These are phyloP conservation scores for Watsonalla cultraria DNA, from an alignment of 2,888 invertebrate species.

Conservation along the genomic window DNA sequence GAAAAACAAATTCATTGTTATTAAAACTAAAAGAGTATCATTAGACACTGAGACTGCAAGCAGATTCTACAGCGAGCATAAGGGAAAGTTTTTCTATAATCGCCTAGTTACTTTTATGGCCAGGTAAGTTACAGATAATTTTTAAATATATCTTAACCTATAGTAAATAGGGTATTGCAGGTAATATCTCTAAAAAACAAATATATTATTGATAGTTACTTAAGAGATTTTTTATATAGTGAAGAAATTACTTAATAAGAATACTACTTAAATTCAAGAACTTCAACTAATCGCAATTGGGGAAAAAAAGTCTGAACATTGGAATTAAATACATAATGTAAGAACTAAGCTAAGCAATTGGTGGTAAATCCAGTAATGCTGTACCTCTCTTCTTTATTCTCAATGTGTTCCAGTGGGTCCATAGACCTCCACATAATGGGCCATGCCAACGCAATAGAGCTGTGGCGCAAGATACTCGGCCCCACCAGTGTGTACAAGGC, in stretches of 20 bases:
- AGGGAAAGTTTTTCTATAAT: constrained; percentile 89
- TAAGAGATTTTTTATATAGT: too few relatives aligned
- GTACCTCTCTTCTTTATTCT: background rate
- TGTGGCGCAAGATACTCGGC: constrained; percentile 92
- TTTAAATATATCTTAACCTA: too few relatives aligned
- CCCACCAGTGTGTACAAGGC: constrained; percentile 93
- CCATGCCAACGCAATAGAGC: constrained; percentile 84
- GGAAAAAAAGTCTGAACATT: too few relatives aligned
- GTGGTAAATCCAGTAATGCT: too few relatives aligned
- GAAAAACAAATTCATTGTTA: constrained; percentile 84
- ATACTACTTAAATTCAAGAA: too few relatives aligned
- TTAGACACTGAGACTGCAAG: constrained; percentile 82
- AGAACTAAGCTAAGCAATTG: too few relatives aligned
- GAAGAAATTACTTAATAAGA: too few relatives aligned
- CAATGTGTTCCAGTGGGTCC: constrained; percentile 84
- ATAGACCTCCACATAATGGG: constrained; percentile 89
- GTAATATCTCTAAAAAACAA: too few relatives aligned
- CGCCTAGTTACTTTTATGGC: constrained; percentile 89
- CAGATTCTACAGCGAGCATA: constrained; percentile 90
- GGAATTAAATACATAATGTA: too few relatives aligned
- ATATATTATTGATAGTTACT: too few relatives aligned
- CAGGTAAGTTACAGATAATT: constrained; percentile 70
- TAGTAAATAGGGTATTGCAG: too few relatives aligned
- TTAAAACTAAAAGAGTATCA: constrained; percentile 81
- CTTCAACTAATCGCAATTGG: too few relatives aligned